phyloP scores from a whole-genome alignment of 2,888 invertebrate species.

The Gastrophysa polygoni region DNA sequence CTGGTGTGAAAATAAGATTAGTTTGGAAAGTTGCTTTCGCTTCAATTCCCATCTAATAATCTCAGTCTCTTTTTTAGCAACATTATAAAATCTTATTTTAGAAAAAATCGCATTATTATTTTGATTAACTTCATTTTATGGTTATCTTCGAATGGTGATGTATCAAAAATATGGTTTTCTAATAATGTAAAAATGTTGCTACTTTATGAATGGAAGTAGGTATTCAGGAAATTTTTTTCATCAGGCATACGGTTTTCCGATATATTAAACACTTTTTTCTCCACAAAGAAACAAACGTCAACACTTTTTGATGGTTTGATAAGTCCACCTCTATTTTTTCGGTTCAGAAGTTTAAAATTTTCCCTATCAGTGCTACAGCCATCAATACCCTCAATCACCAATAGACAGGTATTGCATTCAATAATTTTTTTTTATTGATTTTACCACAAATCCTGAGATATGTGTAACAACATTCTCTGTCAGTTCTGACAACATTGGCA shows the following conservation, averaged over 20 bases:
- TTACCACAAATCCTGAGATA: conserved; percentile 16
- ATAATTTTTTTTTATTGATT: conserved; percentile 4
- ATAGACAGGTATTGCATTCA: background rate
- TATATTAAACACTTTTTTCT: background rate
- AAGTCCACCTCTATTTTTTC: conserved; percentile 1
- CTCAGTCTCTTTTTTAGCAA: conserved; percentile 1
- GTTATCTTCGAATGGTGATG: background rate
- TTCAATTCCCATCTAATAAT: conserved; percentile 1
- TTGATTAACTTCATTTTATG: conserved; percentile 1
- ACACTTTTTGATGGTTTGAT: background rate
- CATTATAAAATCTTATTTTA: background rate
- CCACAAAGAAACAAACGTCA: background rate
- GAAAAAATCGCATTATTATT: background rate
- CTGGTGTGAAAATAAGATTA: conserved; percentile 3
- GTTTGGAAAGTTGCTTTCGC: background rate
- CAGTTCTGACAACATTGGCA: background rate
- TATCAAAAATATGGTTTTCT: conserved; percentile 8
- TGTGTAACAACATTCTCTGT: conserved; percentile 12
- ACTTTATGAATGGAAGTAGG: background rate
- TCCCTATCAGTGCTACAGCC: background rate
- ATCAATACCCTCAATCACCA: background rate
- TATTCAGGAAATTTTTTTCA: background rate
- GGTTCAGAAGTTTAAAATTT: background rate
- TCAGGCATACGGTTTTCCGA: background rate
- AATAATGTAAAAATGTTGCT: background rate